A percentile compares a stretch with the other conserved stretches of the same genome.
Evolutionary conservation across 92 coral and sea anemone species (phyloP).

Genomic region (Heliopora coerulea): DNA sequence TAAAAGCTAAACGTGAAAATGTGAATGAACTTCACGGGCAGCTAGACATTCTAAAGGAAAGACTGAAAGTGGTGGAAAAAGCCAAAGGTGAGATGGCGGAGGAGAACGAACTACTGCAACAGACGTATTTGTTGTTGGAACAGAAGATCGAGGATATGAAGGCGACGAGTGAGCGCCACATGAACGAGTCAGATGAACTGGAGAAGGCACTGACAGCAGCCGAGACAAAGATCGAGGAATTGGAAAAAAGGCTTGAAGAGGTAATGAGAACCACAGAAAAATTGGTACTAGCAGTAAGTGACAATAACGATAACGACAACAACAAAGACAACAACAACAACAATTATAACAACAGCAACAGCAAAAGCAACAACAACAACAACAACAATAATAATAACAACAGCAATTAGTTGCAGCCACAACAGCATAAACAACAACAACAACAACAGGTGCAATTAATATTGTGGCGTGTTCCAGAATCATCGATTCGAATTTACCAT

Average conservation of each 20-base stretch:
- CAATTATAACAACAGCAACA: neutral
- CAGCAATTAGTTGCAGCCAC: neutral
- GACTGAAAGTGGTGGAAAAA: conserved; percentile 14
- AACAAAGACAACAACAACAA: neutral
- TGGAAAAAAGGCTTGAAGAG: conserved; percentile 32
- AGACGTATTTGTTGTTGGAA: conserved; percentile 2
- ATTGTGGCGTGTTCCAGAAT: too few relatives aligned
- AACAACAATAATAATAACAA: neutral
- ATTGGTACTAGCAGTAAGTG: neutral
- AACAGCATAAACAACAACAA: neutral
- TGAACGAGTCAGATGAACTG: conserved; percentile 33
- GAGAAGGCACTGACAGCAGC: conserved; percentile 35
- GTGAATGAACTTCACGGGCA: conserved; percentile 28
- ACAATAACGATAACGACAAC: neutral
- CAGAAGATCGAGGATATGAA: conserved; percentile 38
- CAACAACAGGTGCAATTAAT: too few relatives aligned
- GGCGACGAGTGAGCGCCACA: conserved; percentile 14
- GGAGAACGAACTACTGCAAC: conserved; percentile 33
- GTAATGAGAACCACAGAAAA: neutral
- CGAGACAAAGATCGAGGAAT: conserved; percentile 18
- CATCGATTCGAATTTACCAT: too few relatives aligned
- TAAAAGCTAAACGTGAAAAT: conserved; percentile 34
- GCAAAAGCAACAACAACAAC: neutral
- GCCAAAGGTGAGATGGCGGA: conserved; percentile 11
- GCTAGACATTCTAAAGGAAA: conserved; percentile 1